phyloP scores from a whole-genome alignment of 2,797 vertebrate genomes.

The Rhabdophis nuchalis region DNA sequence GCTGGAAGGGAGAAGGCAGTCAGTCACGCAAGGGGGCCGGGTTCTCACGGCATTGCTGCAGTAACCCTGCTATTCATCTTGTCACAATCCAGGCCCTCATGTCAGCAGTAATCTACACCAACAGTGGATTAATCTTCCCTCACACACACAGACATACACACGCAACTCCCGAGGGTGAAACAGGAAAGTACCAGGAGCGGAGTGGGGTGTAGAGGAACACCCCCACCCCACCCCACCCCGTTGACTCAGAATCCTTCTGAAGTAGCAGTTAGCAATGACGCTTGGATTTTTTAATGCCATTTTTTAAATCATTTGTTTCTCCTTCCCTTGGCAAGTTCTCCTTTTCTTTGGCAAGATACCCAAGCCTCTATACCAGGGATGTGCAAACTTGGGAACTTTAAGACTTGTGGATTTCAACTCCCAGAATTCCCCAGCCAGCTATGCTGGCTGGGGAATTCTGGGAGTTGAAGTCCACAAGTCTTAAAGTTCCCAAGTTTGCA shows the following conservation, averaged over 20 bases:
- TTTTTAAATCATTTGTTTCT: neutral
- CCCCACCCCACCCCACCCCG: too few relatives aligned
- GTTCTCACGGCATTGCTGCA: conserved; percentile 44
- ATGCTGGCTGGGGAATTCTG: too few relatives aligned
- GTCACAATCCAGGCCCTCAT: conserved; percentile 26
- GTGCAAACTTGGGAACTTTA: too few relatives aligned
- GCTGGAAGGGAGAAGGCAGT: conserved; percentile 27
- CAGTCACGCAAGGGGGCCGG: conserved; percentile 38
- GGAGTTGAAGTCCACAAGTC: too few relatives aligned
- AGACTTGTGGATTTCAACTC: too few relatives aligned
- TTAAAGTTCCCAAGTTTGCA: too few relatives aligned
- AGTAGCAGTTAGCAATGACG: conserved; percentile 12
- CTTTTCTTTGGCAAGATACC: conserved; percentile 24
- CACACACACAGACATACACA: neutral
- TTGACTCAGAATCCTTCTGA: conserved; percentile 2
- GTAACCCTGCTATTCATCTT: conserved; percentile 43
- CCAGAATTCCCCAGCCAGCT: too few relatives aligned
- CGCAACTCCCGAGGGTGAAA: conserved; percentile 7
- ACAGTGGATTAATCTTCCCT: conserved; percentile 39
- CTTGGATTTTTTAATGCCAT: neutral
- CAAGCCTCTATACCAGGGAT: neutral
- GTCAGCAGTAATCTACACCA: conserved; percentile 34
- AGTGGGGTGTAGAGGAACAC: neutral
- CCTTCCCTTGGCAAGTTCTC: neutral
- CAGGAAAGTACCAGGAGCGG: neutral